Conservation (phyloP, 2,797 vertebrate genomes). For the Masticophis lateralis region DNA sequence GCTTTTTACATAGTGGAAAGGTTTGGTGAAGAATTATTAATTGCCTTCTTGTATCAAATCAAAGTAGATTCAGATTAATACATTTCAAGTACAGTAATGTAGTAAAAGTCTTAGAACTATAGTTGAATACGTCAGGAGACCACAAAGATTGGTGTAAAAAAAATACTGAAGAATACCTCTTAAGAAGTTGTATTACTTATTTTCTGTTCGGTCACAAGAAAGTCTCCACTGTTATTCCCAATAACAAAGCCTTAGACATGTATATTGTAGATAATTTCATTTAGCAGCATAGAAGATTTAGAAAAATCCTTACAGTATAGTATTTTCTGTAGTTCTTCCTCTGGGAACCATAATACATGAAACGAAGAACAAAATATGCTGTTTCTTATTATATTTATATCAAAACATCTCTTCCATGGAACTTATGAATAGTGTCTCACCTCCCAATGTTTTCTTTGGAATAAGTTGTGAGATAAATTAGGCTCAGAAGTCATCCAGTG, state of each 20-base stretch:
- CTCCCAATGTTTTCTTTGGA: background rate
- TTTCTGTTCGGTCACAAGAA: background rate
- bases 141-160: background rate
- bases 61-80: background rate
- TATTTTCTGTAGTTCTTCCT: background rate
- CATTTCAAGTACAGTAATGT: background rate
- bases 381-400: background rate
- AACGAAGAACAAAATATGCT: background rate
- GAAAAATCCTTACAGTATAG: background rate
- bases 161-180: background rate
- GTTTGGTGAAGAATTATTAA: background rate
- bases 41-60: background rate
- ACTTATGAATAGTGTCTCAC: background rate
- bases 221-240: background rate
- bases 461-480: background rate
- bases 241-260: background rate
- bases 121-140: background rate
- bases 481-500: background rate
- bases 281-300: background rate
- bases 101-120: background rate
- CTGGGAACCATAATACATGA: background rate
- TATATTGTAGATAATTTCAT: background rate
- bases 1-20: background rate
- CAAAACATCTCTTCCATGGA: background rate
- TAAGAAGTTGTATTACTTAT: background rate